Evolutionary conservation across 2,888 invertebrate genomes (phyloP).

Genomic region (Oligia strigilis): DNA sequence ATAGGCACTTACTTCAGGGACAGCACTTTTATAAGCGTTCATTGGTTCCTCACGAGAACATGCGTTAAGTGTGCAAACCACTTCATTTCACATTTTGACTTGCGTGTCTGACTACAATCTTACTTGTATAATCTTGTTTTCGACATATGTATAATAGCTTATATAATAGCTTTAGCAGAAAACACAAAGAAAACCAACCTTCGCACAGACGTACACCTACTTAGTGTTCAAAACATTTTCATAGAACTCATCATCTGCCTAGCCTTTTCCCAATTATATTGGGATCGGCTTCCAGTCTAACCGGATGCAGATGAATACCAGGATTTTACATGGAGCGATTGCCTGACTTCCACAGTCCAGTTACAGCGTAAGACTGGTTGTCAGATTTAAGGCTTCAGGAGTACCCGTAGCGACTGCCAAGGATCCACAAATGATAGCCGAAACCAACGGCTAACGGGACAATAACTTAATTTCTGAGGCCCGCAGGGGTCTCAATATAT

Average conservation of each 20-base stretch:
- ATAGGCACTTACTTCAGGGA: neutral
- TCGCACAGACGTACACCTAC: neutral
- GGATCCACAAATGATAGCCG: neutral
- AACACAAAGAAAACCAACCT: neutral
- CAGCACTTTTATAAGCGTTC: neutral
- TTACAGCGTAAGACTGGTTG: neutral
- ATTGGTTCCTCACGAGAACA: no score
- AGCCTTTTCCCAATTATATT: neutral
- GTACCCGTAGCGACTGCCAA: neutral
- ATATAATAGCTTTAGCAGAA: neutral
- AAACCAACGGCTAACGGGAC: neutral
- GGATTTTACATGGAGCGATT: neutral
- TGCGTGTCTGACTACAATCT: no score
- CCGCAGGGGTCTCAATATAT: neutral
- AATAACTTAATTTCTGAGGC: neutral
- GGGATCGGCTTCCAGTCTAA: neutral
- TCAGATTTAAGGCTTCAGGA: neutral
- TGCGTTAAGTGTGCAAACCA: neutral
- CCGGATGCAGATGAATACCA: neutral
- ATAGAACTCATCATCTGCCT: neutral
- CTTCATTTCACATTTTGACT: neutral
- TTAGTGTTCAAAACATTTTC: neutral
- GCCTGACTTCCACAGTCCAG: neutral
- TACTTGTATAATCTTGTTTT: neutral
- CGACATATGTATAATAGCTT: no score